Percentiles rank a stretch among this genome's conserved stretches.
phyloP scores from a whole-genome alignment of 1,140 invertebrate species.

The Ladona fulva region DNA sequence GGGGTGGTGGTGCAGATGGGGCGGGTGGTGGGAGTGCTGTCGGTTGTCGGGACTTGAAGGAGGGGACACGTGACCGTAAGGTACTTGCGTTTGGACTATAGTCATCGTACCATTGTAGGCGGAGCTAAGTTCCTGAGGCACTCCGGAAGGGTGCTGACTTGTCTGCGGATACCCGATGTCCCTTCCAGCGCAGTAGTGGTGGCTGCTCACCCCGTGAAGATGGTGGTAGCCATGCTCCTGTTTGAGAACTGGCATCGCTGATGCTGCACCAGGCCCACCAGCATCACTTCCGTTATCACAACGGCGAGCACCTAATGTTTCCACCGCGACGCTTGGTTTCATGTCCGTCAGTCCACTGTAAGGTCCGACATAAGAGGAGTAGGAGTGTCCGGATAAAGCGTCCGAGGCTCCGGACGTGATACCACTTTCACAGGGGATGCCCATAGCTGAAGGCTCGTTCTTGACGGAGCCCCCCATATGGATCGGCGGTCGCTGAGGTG shows the following conservation, averaged over 20 bases:
- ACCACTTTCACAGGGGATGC: background rate
- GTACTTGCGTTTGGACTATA: constrained; percentile 15
- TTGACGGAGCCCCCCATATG: background rate
- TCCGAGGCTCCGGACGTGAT: constrained; percentile 8
- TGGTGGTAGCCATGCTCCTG: constrained; percentile 9
- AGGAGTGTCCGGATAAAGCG: background rate
- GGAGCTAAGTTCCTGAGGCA: background rate
- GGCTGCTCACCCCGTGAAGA: background rate
- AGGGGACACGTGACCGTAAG: constrained; percentile 14
- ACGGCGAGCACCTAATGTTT: background rate
- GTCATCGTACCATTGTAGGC: constrained; percentile 17
- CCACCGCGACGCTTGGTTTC: background rate
- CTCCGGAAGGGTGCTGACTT: background rate
- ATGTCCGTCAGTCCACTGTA: background rate
- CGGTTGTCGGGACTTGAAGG: constrained; percentile 15
- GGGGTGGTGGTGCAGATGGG: background rate
- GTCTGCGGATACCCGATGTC: constrained; percentile 5
- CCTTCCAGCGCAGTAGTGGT: background rate
- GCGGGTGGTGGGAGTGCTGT: background rate
- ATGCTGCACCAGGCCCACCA: background rate
- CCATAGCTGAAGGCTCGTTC: constrained; percentile 10
- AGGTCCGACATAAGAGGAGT: background rate
- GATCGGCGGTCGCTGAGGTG: background rate
- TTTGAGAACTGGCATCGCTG: background rate
- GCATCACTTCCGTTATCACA: background rate